Base-by-base conservation (phyloP, 2,797 vertebrate species). In the Hyperoplus lanceolatus region DNA sequence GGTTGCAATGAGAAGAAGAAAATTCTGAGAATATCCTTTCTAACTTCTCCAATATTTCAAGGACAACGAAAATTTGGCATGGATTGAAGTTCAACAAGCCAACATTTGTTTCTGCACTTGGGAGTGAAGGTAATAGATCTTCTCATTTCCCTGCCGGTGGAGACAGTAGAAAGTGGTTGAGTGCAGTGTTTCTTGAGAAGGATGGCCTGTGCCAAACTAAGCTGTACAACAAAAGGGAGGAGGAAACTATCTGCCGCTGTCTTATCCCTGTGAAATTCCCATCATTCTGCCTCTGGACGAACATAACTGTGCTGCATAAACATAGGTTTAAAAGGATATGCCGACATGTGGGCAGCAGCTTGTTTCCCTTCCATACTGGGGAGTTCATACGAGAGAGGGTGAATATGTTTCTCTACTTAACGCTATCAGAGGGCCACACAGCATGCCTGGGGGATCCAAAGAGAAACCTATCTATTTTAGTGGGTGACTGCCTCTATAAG, bases 401-500 rank as follows among this genome's bases (percentile, higher is more conserved):
- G 87, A 84, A 84, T 81, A 70, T 88, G 84, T 87, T 86, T 76
- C 86, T 89, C 84, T 78, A 75, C 82, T 89, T 86, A 80, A 73
- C 77, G 83, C 78, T 89, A 77, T 89, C 82, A 58, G 73, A 90
- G 51, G 92, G 91, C 94, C 95, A 94, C 94, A 94, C 94, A 95
- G 92, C 88, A 89, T 85, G 92, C 54, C 75, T 71, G 73, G 45
- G 29, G 74, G 83, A 90, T 80, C 75, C 80, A 87, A 79, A 67
- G 58, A 88, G 89, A 87, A 87, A 88, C 86, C 87, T 71, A 83
- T 93, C 93, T 94, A 95, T 94, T 95, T 94, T 90, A 88, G 81
- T 29, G 84, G 92, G 85, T 86, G 91, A 94, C 92, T 94, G 95
- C 93, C 94, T 95, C 92, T 82, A 83, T 89, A 82, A 91, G 79